Conservation (phyloP, 2,888 invertebrate genomes). For the Drosophila cognata region DNA sequence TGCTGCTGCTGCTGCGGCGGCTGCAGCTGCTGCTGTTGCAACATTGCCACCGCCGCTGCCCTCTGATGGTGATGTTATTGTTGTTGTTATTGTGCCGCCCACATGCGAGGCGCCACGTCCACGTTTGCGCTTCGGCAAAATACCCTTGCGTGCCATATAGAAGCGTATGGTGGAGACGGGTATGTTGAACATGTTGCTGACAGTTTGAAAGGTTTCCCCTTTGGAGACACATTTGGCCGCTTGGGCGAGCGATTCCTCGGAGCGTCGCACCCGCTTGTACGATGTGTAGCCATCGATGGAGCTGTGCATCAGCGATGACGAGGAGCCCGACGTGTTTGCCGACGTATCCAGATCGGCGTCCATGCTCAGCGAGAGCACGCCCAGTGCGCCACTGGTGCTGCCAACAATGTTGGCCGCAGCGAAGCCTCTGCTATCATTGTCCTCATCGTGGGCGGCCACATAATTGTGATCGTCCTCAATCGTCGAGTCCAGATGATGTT, state of each 20-base stretch:
- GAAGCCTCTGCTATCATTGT: constrained; percentile 78
- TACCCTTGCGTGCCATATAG: constrained; percentile 95
- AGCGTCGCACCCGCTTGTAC: constrained; percentile 88
- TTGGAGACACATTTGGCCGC: constrained; percentile 94
- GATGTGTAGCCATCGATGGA: constrained; percentile 73
- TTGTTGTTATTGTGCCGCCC: constrained; percentile 64
- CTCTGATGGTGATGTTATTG: constrained; percentile 33
- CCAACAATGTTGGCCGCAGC: constrained; percentile 3
- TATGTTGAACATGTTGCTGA: constrained; percentile 94
- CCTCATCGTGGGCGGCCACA: constrained; percentile 82
- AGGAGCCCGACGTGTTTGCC: constrained; percentile 58
- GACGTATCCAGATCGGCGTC: constrained; percentile 80
- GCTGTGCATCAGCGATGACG: constrained; percentile 58
- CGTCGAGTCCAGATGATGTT: constrained; percentile 71
- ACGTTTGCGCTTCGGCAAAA: constrained; percentile 91
- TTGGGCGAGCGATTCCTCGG: constrained; percentile 91
- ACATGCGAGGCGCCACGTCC: constrained; percentile 88
- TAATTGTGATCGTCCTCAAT: constrained; percentile 82
- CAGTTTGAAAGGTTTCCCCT: constrained; percentile 94
- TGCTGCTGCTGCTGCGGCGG: constrained; percentile 49
- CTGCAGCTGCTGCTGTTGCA: constrained; percentile 36
- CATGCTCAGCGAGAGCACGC: constrained; percentile 57
- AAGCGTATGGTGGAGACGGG: constrained; percentile 94
- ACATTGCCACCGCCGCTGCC: constrained; percentile 12
- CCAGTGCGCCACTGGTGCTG: constrained; percentile 20